phyloP scores from a whole-genome alignment of 2,888 invertebrate genomes.

The Lithodes maja region DNA sequence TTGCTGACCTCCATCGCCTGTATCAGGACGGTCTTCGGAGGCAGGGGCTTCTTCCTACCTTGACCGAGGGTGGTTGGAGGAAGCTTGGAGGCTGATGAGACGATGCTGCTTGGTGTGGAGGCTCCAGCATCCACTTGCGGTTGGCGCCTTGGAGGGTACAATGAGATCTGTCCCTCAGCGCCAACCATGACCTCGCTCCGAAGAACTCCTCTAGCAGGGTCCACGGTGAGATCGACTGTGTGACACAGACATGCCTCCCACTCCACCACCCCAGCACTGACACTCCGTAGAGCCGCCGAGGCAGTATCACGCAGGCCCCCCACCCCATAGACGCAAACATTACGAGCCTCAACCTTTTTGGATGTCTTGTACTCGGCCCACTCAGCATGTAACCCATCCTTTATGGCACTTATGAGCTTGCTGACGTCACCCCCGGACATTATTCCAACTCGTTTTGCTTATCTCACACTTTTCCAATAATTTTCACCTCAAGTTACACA shows the following conservation, averaged over 20 bases:
- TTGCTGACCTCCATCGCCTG: slow-evolving; percentile 49
- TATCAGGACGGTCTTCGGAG: slow-evolving; percentile 54
- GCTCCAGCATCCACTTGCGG: slow-evolving; percentile 4
- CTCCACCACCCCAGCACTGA: slow-evolving; percentile 55
- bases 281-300: slow-evolving; percentile 49
- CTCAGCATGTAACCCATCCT: slow-evolving; percentile 62
- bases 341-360: slow-evolving; percentile 17
- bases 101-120: slow-evolving; percentile 13
- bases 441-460: not conserved
- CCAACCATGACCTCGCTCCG: slow-evolving; percentile 65
- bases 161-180: slow-evolving; percentile 53
- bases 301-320: slow-evolving; percentile 62
- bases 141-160: slow-evolving; percentile 59
- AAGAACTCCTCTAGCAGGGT: slow-evolving; percentile 43
- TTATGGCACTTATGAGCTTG: slow-evolving; percentile 52
- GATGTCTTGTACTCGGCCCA: slow-evolving; percentile 65
- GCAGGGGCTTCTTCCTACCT: slow-evolving; percentile 9
- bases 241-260: slow-evolving; percentile 59
- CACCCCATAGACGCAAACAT: slow-evolving; percentile 58
- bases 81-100: slow-evolving; percentile 41
- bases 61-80: not conserved
- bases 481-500: not conserved
- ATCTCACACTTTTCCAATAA: not conserved
- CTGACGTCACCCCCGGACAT: slow-evolving; percentile 53
- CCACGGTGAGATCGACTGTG: slow-evolving; percentile 58